Percentiles rank a stretch among this genome's conserved stretches.
phyloP scores from a whole-genome alignment of 1,140 invertebrate genomes.

The Gyrodactylus salaris region DNA sequence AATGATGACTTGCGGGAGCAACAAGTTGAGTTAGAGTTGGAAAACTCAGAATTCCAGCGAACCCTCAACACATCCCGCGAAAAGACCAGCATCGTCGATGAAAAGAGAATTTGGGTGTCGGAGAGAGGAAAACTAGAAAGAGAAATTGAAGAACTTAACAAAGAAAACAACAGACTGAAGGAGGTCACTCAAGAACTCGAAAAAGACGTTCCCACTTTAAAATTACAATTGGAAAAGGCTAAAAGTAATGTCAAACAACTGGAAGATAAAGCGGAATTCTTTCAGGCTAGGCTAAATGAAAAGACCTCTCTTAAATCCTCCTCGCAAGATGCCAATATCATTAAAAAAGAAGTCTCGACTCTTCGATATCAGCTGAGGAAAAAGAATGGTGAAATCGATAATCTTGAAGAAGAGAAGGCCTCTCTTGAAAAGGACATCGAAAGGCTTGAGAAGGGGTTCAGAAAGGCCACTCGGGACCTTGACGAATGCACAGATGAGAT shows the following conservation, averaged over 20 bases:
- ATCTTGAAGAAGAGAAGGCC: not conserved
- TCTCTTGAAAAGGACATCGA: not conserved
- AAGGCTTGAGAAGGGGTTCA: not conserved
- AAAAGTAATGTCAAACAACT: not conserved
- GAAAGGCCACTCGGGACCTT: not conserved
- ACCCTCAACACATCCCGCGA: not conserved
- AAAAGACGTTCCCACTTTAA: not conserved
- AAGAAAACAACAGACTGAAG: not conserved
- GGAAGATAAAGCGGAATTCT: not conserved
- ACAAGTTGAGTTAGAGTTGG: not conserved
- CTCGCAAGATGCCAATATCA: not conserved
- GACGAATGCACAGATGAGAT: not conserved
- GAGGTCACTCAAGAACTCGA: not conserved
- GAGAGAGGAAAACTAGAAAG: not conserved
- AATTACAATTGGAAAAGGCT: not conserved
- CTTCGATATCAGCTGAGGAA: not conserved
- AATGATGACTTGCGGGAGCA: not conserved
- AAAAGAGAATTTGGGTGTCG: not conserved
- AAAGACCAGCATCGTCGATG: not conserved
- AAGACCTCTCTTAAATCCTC: too few species aligned
- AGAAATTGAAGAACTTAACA: not conserved
- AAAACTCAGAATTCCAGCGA: not conserved
- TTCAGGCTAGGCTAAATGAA: not conserved
- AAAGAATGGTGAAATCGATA: not conserved
- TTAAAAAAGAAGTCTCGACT: not conserved